Evolutionary conservation across 2,113 vertebrate genomes (phyloP).

Genomic region (Pterocles orientalis): DNA sequence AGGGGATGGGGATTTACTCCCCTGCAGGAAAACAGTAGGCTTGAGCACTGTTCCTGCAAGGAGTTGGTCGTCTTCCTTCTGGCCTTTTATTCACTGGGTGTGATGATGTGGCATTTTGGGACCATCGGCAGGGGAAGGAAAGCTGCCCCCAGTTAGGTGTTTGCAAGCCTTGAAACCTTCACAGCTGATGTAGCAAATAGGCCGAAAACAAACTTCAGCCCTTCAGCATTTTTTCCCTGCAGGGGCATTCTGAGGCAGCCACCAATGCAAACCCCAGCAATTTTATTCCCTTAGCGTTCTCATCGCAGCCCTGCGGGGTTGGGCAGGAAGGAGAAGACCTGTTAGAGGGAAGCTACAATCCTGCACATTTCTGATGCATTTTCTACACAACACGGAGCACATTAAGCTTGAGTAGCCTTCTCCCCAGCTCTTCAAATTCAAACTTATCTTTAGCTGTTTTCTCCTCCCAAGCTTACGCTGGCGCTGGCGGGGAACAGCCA

Average conservation of each 20-base stretch:
- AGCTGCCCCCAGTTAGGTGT: not conserved
- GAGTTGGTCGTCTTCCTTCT: not conserved
- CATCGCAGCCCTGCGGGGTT: not conserved
- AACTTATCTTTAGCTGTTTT: not conserved
- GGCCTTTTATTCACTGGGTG: not conserved
- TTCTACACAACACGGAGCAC: not conserved
- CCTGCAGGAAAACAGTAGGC: not conserved
- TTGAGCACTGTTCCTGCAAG: not conserved
- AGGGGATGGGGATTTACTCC: not conserved
- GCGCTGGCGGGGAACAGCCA: not conserved
- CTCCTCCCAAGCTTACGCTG: not conserved
- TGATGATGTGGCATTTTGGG: conserved; percentile 23
- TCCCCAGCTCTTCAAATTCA: not conserved
- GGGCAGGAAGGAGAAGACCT: not conserved
- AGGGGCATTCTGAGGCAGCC: not conserved
- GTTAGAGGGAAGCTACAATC: not conserved
- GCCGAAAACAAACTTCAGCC: not conserved
- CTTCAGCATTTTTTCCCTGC: not conserved
- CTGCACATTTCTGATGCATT: not conserved
- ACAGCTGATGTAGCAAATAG: not conserved
- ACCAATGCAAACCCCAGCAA: not conserved
- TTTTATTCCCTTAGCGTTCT: not conserved
- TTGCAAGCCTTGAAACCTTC: not conserved
- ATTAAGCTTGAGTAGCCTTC: not conserved
- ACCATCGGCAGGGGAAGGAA: not conserved